These are phyloP conservation scores for Criorhina ranunculi DNA, from an alignment of 2,888 invertebrate species.

Conservation along the genomic window DNA sequence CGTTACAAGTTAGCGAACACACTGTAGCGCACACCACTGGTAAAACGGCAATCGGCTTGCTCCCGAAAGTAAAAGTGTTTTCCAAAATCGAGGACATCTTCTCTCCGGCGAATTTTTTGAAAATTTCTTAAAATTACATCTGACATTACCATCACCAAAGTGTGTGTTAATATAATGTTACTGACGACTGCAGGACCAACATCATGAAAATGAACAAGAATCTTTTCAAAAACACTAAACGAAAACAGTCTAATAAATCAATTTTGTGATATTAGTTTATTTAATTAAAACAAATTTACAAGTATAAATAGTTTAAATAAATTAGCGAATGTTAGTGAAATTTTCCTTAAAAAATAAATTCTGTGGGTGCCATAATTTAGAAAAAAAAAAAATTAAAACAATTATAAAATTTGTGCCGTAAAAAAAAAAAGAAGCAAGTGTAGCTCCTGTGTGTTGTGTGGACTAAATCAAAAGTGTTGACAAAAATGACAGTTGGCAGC, in stretches of 20 bases:
- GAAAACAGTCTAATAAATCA: conserved; percentile 80
- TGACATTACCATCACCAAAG: conserved; percentile 22
- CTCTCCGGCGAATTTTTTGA: not conserved
- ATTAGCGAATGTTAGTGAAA: conserved; percentile 55
- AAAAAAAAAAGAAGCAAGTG: not conserved
- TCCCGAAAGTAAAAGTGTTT: conserved; percentile 29
- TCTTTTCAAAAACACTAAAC: conserved; percentile 82
- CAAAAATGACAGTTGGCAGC: conserved; percentile 83
- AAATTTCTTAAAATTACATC: not conserved
- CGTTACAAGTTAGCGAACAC: conserved; percentile 63
- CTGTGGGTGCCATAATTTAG: conserved; percentile 57
- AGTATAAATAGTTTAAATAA: conserved; percentile 54
- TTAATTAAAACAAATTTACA: conserved; percentile 6
- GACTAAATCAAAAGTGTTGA: conserved; percentile 36
- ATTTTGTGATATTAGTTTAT: conserved; percentile 70
- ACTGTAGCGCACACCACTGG: conserved; percentile 57
- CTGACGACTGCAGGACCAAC: conserved; percentile 72
- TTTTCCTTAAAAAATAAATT: conserved; percentile 40
- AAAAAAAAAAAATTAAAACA: conserved; percentile 27
- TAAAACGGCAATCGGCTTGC: conserved; percentile 37
- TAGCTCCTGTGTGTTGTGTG: not conserved
- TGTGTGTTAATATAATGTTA: conserved; percentile 5
- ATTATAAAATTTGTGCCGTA: conserved; percentile 46
- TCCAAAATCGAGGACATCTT: conserved; percentile 2
- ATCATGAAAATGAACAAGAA: conserved; percentile 83